Conservation (phyloP, 2,888 invertebrate genomes). For the Drosophila fulvimacula region DNA sequence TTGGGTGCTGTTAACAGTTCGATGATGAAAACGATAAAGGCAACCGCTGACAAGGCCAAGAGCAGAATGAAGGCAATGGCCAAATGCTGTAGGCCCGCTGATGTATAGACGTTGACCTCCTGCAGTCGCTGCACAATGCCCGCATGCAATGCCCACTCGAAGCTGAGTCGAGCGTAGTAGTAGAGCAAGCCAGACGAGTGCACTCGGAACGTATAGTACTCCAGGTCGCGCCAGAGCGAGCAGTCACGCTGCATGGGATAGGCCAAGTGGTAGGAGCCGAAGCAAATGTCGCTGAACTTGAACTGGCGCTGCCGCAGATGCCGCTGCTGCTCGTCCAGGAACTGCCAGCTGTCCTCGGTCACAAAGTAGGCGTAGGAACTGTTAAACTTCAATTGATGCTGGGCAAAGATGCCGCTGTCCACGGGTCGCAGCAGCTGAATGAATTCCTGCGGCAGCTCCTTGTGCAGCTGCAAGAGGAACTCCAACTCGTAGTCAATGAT, state of each 20-base stretch:
- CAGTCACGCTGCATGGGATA: slow-evolving; percentile 80
- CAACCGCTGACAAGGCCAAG: slow-evolving; percentile 42
- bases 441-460: slow-evolving; percentile 57
- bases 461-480: slow-evolving; percentile 59
- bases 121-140: slow-evolving; percentile 64
- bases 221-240: slow-evolving; percentile 73
- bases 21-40: slow-evolving; percentile 38
- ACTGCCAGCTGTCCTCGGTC: slow-evolving; percentile 78
- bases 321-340: slow-evolving; percentile 66
- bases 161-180: slow-evolving; percentile 67
- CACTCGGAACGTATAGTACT: slow-evolving; percentile 72
- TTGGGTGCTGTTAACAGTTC: slow-evolving; percentile 27
- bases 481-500: slow-evolving; percentile 79
- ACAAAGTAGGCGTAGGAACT: slow-evolving; percentile 73
- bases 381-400: slow-evolving; percentile 63
- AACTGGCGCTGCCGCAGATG: slow-evolving; percentile 69
- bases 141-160: slow-evolving; percentile 67
- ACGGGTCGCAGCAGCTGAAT: slow-evolving; percentile 61
- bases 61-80: slow-evolving; percentile 70
- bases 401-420: slow-evolving; percentile 57
- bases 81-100: slow-evolving; percentile 75
- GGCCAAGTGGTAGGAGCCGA: slow-evolving; percentile 74
- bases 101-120: slow-evolving; percentile 55
- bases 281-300: slow-evolving; percentile 78
- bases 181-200: slow-evolving; percentile 75